Evolutionary conservation across 2,797 vertebrate genomes (phyloP).

Genomic region (Tamandua tetradactyla): DNA sequence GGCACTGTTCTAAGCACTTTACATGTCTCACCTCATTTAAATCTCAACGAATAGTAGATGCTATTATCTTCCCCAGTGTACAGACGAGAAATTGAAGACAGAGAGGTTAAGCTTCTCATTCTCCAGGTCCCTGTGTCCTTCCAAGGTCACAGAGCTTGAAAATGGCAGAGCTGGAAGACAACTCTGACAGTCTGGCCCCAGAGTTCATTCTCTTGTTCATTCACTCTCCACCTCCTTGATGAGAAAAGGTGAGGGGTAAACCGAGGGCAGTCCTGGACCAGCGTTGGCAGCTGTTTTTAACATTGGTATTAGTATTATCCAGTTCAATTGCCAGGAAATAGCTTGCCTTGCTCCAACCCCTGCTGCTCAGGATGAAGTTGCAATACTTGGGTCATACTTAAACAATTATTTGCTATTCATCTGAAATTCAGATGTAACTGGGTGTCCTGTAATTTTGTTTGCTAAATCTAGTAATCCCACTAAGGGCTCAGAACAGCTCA

Average conservation of each 20-base stretch:
- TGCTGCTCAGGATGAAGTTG: background rate
- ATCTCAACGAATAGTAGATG: background rate
- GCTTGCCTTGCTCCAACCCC: background rate
- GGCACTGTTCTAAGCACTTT: background rate
- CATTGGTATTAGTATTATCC: background rate
- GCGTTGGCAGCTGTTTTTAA: background rate
- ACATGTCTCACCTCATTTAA: background rate
- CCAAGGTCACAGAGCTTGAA: background rate
- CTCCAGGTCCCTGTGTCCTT: background rate
- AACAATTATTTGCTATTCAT: background rate
- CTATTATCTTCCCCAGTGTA: background rate
- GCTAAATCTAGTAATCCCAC: conserved; percentile 4
- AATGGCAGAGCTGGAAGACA: background rate
- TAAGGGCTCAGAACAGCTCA: background rate
- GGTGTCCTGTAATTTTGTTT: background rate
- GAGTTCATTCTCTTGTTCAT: background rate
- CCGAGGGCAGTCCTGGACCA: background rate
- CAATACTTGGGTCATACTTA: background rate
- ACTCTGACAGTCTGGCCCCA: background rate
- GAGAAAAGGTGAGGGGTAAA: background rate
- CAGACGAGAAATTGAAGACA: background rate
- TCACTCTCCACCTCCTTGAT: background rate
- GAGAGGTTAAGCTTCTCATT: too few species aligned
- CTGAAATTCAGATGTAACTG: conserved; percentile 31
- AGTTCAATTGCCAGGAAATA: background rate